phyloP scores from a whole-genome alignment of 2,888 invertebrate species.

The Aethes cnicana region DNA sequence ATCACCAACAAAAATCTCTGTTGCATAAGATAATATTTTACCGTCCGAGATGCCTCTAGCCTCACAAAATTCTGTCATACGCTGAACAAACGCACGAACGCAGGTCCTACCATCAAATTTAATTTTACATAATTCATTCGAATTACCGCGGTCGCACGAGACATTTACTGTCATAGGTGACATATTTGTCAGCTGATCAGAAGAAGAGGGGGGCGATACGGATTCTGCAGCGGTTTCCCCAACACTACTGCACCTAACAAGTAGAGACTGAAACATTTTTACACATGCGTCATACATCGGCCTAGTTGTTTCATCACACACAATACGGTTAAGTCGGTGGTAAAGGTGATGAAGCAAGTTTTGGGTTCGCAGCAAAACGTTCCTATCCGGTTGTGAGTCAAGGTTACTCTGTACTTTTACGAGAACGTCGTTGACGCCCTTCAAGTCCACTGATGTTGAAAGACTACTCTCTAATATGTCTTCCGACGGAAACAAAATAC shows the following conservation, averaged over 20 bases:
- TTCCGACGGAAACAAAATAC: not conserved
- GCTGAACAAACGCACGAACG: constrained; percentile 8
- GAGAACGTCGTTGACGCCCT: not conserved
- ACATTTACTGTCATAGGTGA: constrained; percentile 3
- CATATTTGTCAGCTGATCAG: no score
- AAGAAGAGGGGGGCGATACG: no score
- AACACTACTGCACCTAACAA: not conserved
- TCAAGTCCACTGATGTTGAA: not conserved
- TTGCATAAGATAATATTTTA: not conserved
- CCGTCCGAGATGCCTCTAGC: not conserved
- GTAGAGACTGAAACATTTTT: not conserved
- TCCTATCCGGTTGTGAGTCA: not conserved
- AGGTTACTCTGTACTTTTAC: not conserved
- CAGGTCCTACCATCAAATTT: constrained; percentile 9
- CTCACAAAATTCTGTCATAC: not conserved
- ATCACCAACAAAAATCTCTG: constrained; percentile 3
- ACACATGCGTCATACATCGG: not conserved
- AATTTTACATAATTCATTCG: not conserved
- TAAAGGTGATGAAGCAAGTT: not conserved
- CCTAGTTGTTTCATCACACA: not conserved
- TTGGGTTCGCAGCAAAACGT: not conserved
- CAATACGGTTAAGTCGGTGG: not conserved
- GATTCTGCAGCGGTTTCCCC: not conserved
- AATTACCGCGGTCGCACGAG: constrained; percentile 6
- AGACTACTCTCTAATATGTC: not conserved